A percentile compares a stretch with the other conserved stretches of the same genome.
Evolutionary conservation across 1,140 invertebrate genomes (phyloP).

Genomic region (Ditylenchus dipsaci): DNA sequence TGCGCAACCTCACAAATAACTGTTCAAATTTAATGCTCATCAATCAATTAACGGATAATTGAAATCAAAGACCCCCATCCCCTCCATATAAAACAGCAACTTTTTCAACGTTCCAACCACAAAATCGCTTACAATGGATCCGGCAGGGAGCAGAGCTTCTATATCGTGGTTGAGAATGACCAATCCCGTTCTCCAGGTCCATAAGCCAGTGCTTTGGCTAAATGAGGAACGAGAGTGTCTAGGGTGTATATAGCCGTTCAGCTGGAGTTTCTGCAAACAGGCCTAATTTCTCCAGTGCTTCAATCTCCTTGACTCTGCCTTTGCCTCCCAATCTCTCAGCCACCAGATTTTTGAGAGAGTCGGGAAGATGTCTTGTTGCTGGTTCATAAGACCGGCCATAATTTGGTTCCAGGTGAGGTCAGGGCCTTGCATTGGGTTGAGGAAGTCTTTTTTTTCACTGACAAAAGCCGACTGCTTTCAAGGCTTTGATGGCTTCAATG

Average conservation of each 20-base stretch:
- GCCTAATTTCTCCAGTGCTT: conserved; percentile 62
- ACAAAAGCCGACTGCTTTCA: conserved; percentile 80
- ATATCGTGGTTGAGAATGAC: conserved; percentile 89
- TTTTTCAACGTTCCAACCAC: too few species aligned
- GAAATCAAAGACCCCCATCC: too few species aligned
- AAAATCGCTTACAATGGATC: conserved; percentile 60
- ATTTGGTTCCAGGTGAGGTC: conserved; percentile 91
- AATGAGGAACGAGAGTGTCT: conserved; percentile 80
- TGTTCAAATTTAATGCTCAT: too few species aligned
- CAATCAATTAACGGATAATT: too few species aligned
- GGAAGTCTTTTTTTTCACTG: conserved; percentile 74
- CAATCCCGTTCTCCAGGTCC: conserved; percentile 81
- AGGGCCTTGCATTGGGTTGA: conserved; percentile 83
- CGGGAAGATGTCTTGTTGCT: conserved; percentile 84
- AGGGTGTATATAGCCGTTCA: conserved; percentile 77
- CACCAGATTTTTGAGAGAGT: conserved; percentile 78
- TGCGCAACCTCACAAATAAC: too few species aligned
- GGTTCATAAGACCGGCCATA: conserved; percentile 77
- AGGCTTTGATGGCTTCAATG: conserved; percentile 75
- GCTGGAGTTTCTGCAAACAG: conserved; percentile 77
- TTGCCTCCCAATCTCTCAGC: conserved; percentile 70
- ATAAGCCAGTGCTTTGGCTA: conserved; percentile 78
- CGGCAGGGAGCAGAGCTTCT: conserved; percentile 83
- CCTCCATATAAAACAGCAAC: too few species aligned
- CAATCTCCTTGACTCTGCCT: conserved; percentile 56